Conservation (phyloP, 2,888 invertebrate genomes). For the Hipparchia semele region DNA sequence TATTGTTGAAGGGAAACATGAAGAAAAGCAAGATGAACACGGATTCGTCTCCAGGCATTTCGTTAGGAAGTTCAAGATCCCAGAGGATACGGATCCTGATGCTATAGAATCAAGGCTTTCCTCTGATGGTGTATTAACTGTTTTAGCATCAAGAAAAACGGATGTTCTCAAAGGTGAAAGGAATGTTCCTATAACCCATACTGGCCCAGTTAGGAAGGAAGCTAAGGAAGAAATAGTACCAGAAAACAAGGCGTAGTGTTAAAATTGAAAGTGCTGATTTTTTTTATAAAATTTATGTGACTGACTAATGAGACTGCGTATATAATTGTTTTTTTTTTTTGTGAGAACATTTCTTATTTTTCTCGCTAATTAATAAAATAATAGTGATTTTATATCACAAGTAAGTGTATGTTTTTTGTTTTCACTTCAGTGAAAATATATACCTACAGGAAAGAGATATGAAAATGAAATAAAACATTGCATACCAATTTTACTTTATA, state of each 20-base stretch:
- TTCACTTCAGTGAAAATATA: neutral
- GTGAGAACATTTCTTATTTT: neutral
- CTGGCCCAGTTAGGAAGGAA: slow-evolving; percentile 79
- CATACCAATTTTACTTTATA: no score
- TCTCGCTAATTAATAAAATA: neutral
- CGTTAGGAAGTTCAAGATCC: slow-evolving; percentile 87
- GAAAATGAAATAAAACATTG: no score
- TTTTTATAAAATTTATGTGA: slow-evolving; percentile 12
- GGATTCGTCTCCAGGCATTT: slow-evolving; percentile 90
- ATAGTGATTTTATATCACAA: neutral
- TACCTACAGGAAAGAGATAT: neutral
- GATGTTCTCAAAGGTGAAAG: slow-evolving; percentile 71
- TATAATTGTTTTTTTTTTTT: slow-evolving; percentile 7
- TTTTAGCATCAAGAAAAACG: slow-evolving; percentile 83
- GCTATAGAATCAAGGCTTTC: slow-evolving; percentile 88
- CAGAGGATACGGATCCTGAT: slow-evolving; percentile 87
- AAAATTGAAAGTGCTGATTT: slow-evolving; percentile 15
- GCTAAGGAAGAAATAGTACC: slow-evolving; percentile 45
- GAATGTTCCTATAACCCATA: slow-evolving; percentile 82
- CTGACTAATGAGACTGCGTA: slow-evolving; percentile 32
- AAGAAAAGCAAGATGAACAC: slow-evolving; percentile 89
- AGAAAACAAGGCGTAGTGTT: slow-evolving; percentile 39
- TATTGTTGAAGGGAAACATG: slow-evolving; percentile 90
- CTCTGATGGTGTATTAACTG: slow-evolving; percentile 89
- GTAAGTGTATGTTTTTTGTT: neutral